phyloP scores from a whole-genome alignment of 2,888 invertebrate genomes.

The Lymantria dispar region DNA sequence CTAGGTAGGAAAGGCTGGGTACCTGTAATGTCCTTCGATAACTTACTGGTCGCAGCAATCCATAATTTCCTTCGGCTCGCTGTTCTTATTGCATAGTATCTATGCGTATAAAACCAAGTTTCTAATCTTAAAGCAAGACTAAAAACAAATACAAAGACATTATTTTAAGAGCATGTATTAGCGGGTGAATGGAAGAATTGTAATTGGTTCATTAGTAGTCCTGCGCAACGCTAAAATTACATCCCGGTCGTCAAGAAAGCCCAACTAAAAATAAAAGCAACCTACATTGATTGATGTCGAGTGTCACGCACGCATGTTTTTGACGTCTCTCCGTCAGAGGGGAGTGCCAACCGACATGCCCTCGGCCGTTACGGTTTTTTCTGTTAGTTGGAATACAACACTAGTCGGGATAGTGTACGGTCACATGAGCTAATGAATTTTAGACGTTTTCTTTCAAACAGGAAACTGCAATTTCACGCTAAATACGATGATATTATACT shows the following conservation, averaged over 20 bases:
- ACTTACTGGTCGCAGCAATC: no score
- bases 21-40: no score
- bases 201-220: slow-evolving; percentile 30
- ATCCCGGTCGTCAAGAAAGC: slow-evolving; percentile 46
- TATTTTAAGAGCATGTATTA: background rate
- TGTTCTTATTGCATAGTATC: no score
- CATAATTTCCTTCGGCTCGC: no score
- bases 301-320: slow-evolving; percentile 68
- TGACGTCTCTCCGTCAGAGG: slow-evolving; percentile 67
- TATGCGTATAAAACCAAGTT: no score
- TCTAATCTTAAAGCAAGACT: no score
- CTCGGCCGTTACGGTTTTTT: slow-evolving; percentile 48
- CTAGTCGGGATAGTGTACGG: slow-evolving; percentile 28
- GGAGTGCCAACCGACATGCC: slow-evolving; percentile 61
- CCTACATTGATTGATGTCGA: slow-evolving; percentile 74
- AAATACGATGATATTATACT: slow-evolving; percentile 36
- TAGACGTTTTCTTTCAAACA: slow-evolving; percentile 50
- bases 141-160: no score
- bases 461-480: slow-evolving; percentile 52
- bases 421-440: slow-evolving; percentile 61
- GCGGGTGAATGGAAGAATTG: slow-evolving; percentile 15
- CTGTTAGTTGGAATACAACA: slow-evolving; percentile 57
- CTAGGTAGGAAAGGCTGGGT: no score
- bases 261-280: slow-evolving; percentile 62
- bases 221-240: slow-evolving; percentile 39